phyloP scores from a whole-genome alignment of 1,140 invertebrate genomes.

The Periplaneta americana region DNA sequence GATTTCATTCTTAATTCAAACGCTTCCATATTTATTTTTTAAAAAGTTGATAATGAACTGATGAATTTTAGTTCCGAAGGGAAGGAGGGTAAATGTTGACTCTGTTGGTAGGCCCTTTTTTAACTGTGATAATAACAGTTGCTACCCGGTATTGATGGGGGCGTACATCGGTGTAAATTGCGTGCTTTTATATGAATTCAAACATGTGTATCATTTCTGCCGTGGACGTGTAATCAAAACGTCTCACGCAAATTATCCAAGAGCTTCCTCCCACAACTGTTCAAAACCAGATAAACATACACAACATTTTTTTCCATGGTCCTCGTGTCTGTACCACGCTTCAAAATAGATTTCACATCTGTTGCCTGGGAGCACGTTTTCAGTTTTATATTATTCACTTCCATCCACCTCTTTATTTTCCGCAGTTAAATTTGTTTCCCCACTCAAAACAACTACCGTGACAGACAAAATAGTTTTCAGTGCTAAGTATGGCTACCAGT shows the following conservation, averaged over 20 bases:
- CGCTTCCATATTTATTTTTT: not conserved
- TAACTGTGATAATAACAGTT: not conserved
- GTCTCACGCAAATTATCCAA: not conserved
- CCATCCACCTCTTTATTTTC: no score
- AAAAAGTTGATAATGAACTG: not conserved
- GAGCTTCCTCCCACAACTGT: not conserved
- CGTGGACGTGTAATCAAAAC: not conserved
- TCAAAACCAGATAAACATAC: not conserved
- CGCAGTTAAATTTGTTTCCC: no score
- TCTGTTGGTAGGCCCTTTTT: not conserved
- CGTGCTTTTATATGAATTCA: not conserved
- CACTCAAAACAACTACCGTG: no score
- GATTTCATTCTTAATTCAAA: not conserved
- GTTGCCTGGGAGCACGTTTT: no score
- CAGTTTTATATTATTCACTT: no score
- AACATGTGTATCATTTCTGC: not conserved
- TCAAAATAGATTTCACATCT: not conserved
- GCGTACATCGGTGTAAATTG: no score
- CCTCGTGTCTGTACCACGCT: no score
- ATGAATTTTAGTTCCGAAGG: not conserved
- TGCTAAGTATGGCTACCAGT: no score
- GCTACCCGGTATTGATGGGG: not conserved
- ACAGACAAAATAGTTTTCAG: no score
- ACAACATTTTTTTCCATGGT: not conserved
- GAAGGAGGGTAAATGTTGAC: no score